These are phyloP conservation scores for Oxycera nigricornis DNA, from an alignment of 2,888 invertebrate species.

Conservation along the genomic window DNA sequence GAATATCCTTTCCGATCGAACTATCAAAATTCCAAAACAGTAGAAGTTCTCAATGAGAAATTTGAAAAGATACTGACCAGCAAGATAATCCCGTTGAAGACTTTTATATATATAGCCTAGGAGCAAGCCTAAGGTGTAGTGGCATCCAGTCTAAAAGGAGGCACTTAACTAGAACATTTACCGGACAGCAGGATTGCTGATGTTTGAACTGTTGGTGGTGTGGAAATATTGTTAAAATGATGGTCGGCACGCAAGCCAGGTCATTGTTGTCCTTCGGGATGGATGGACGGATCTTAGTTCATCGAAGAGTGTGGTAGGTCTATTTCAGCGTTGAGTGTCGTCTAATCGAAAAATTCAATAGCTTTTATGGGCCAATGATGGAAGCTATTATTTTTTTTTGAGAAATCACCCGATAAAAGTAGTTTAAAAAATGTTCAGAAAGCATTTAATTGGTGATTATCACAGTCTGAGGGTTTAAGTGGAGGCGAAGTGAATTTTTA, in stretches of 20 bases:
- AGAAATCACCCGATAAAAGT: neutral
- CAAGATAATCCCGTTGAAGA: neutral
- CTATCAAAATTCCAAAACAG: neutral
- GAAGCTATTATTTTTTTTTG: neutral
- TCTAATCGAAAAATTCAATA: constrained; percentile 32
- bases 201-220: constrained; percentile 20
- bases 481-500: neutral
- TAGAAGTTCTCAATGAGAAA: neutral
- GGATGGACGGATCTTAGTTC: neutral
- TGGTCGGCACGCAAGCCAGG: neutral
- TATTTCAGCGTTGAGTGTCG: neutral
- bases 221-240: no score
- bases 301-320: neutral
- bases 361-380: constrained; percentile 15
- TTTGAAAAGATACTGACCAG: constrained; percentile 28
- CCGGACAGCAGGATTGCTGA: constrained; percentile 34
- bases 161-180: constrained; percentile 38
- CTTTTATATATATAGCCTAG: constrained; percentile 28
- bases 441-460: constrained; percentile 5
- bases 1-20: neutral
- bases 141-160: neutral
- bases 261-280: neutral
- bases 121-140: neutral
- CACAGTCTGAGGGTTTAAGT: neutral
- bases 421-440: constrained; percentile 17